phyloP scores from a whole-genome alignment of 2,797 vertebrate genomes.

The Gephyroberyx darwinii region DNA sequence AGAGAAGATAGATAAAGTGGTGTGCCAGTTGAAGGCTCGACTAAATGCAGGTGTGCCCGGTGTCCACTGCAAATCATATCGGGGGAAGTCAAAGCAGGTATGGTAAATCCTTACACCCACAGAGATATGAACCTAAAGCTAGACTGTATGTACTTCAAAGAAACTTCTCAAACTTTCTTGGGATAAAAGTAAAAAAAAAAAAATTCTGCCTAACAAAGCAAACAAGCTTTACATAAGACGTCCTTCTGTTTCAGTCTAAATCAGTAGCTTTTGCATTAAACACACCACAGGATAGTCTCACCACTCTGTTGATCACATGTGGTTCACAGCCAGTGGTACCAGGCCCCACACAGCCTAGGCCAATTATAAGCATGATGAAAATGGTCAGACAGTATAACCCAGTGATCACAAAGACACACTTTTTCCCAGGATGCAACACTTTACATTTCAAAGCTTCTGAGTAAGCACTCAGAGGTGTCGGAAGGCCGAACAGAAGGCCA shows the following conservation, averaged over 20 bases:
- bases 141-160: constrained; percentile 1
- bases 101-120: constrained; percentile 51
- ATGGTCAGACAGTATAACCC: too few species aligned
- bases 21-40: constrained; percentile 57
- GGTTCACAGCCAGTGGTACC: neutral
- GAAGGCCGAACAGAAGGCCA: constrained; percentile 36
- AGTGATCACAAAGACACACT: neutral
- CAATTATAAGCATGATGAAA: too few species aligned
- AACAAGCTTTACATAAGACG: constrained; percentile 29
- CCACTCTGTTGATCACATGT: constrained; percentile 1
- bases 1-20: constrained; percentile 46
- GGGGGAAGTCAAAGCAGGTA: constrained; percentile 25
- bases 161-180: neutral
- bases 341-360: too few species aligned
- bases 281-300: neutral
- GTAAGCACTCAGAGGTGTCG: neutral
- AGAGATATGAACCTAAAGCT: constrained; percentile 20
- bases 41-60: constrained; percentile 60
- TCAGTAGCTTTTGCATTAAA: constrained; percentile 3
- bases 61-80: constrained; percentile 37
- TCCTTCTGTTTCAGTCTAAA: constrained; percentile 27
- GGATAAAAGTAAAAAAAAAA: neutral
- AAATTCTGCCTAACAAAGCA: constrained; percentile 12
- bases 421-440: constrained; percentile 1
- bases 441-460: constrained; percentile 6